A percentile compares a stretch with the other conserved stretches of the same genome.
These are phyloP conservation scores for Hucho hucho DNA, from an alignment of 2,113 vertebrate species.

Conservation along the genomic window DNA sequence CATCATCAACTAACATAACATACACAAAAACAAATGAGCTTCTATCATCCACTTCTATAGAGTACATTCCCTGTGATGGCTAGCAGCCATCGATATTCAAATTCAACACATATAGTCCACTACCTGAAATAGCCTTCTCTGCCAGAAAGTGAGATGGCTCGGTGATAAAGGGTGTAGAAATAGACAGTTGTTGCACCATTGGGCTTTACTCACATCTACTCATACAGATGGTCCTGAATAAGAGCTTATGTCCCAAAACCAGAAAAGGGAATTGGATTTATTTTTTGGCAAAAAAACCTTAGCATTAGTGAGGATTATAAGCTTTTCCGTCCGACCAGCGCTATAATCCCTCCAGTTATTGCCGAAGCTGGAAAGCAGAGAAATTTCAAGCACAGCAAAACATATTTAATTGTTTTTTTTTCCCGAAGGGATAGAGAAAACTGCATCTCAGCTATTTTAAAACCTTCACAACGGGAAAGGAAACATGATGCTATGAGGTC, in stretches of 20 bases:
- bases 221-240: not conserved
- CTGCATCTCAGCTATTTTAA: not conserved
- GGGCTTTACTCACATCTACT: not conserved
- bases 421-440: not conserved
- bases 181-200: not conserved
- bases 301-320: conserved; percentile 1
- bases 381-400: not conserved
- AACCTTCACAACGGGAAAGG: not conserved
- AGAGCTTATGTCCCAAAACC: not conserved
- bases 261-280: not conserved
- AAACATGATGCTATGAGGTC: too few relatives aligned
- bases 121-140: not conserved
- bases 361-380: conserved; percentile 5
- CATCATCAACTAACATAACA: not conserved
- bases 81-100: not conserved
- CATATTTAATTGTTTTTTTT: not conserved
- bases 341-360: conserved; percentile 24
- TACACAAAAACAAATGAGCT: not conserved
- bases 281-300: not conserved
- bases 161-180: not conserved
- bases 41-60: not conserved
- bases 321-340: conserved; percentile 15
- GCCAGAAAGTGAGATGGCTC: not conserved
- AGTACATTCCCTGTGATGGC: not conserved
- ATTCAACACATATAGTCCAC: not conserved